Conservation (phyloP, 2,888 invertebrate genomes). For the Resseliella maxima region DNA sequence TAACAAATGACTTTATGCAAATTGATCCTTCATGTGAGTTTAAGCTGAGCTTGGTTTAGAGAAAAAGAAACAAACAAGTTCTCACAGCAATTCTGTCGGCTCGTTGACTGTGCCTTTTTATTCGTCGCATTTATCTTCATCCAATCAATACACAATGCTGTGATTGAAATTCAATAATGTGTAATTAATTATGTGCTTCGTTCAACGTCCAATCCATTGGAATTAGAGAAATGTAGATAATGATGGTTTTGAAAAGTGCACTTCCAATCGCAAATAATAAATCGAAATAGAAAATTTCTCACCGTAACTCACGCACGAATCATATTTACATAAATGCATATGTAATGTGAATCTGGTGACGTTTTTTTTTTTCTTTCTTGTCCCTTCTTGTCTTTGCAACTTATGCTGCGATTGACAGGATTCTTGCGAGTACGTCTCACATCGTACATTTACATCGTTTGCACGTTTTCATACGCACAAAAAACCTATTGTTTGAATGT, state of each 20-base stretch:
- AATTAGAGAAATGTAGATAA: conserved; percentile 33
- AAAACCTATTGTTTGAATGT: background rate
- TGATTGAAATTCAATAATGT: conserved; percentile 53
- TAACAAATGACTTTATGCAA: conserved; percentile 10
- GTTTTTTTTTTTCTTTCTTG: background rate
- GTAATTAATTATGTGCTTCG: conserved; percentile 38
- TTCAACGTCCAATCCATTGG: conserved; percentile 1
- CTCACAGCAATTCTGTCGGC: background rate
- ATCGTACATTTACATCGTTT: background rate
- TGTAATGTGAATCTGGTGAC: background rate
- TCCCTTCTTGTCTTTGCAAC: background rate
- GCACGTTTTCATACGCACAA: background rate
- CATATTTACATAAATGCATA: conserved; percentile 51
- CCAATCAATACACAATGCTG: background rate
- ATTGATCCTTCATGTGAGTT: background rate
- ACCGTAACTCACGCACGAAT: conserved; percentile 51
- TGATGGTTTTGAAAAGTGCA: conserved; percentile 27
- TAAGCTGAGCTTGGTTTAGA: background rate
- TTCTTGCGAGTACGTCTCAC: conserved; percentile 3
- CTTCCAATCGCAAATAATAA: background rate
- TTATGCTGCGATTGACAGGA: conserved; percentile 6
- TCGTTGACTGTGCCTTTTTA: background rate
- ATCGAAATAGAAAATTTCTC: conserved; percentile 16
- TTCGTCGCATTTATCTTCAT: conserved; percentile 5
- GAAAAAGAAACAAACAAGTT: background rate